Conservation (phyloP, 2,888 invertebrate species). For the Julus scanicus region DNA sequence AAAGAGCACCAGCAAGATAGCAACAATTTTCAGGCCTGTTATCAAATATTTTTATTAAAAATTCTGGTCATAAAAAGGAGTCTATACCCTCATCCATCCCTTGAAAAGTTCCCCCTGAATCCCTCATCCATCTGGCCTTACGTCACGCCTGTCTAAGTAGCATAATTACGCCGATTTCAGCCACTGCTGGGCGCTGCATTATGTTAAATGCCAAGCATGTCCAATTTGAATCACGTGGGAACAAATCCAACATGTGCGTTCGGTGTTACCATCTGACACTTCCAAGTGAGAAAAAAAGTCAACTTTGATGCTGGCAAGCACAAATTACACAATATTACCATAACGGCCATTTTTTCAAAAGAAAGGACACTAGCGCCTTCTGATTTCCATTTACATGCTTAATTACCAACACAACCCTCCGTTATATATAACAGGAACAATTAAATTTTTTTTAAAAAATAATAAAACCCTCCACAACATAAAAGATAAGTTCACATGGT, state of each 20-base stretch:
- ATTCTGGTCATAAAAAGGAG: background rate
- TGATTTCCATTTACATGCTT: slow-evolving; percentile 33
- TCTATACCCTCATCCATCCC: background rate
- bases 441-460: background rate
- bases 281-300: slow-evolving; percentile 9
- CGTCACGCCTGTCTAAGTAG: background rate
- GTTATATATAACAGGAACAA: background rate
- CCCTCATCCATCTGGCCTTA: slow-evolving; percentile 13
- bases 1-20: background rate
- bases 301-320: background rate
- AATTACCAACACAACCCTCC: background rate
- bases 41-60: background rate
- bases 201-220: slow-evolving; percentile 14
- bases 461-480: background rate
- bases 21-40: background rate
- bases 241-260: slow-evolving; percentile 28
- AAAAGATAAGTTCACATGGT: background rate
- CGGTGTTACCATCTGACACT: slow-evolving; percentile 9
- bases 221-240: slow-evolving; percentile 33
- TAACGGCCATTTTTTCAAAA: background rate
- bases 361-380: background rate
- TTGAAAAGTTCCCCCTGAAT: background rate
- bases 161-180: slow-evolving; percentile 27
- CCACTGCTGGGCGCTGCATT: slow-evolving; percentile 20
- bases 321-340: background rate